Evolutionary conservation across 2,888 invertebrate species (phyloP), one percentile per base, ranked within the genome.

Genomic region (Drosophila barbarae): DNA sequence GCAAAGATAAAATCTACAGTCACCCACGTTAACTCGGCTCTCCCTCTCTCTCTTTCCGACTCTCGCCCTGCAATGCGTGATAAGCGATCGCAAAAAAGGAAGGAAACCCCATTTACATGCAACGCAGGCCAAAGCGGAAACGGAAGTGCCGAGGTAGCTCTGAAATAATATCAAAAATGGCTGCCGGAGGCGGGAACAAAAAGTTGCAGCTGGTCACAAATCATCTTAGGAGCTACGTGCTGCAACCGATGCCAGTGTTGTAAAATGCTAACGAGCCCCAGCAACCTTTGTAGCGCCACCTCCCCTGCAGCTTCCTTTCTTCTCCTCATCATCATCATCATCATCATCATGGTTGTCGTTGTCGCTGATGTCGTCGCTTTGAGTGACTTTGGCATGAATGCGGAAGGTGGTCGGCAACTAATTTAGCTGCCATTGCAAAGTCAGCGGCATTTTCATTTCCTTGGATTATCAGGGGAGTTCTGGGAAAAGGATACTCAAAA

Each of bases 151-250:
- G 67, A 63, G 50, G 57, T 67, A 72, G 69, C 77, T 55, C 75
- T 69, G 77, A 81, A 84, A 84, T 81, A 84, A 84, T 82, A 78
- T 82, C 82, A 82, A 84, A 84, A 84, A 81, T 81, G 82, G 78
- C 82, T 84, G 77, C 77, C 76, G 77, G 75, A 63, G 82, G 79
- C 79, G 79, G 74, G 68, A 70, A 76, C 82, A 78, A 63, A 69
- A 82, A 83, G 77, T 80, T 83, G 74, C 79, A 76, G 71, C 77
- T 77, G 79, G 80, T 83, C 83, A 79, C 79, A 79, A 79, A 83
- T 79, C 79, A 79, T 83, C 79, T 80, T 74, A 71, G 73, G 47
- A 65, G 66, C 70, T 69, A 69, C 69, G 65, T 66, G 60, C 66
- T 59, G 51, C 70, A 69, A 72, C 71, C 77, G 71, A 59, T 54